These are phyloP conservation scores for Lamproptera curius DNA, from an alignment of 2,888 invertebrate genomes.

Conservation along the genomic window DNA sequence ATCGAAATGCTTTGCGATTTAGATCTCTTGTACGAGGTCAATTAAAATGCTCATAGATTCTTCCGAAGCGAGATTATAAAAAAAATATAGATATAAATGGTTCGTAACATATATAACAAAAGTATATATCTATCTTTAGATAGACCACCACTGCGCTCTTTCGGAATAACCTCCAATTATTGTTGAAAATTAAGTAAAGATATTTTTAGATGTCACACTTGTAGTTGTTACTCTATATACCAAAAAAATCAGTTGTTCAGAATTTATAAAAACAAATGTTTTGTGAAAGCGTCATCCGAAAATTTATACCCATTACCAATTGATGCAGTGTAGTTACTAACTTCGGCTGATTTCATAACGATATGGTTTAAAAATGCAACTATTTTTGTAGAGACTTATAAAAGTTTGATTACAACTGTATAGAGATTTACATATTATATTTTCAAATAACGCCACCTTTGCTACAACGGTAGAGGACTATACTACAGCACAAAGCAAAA, in stretches of 20 bases:
- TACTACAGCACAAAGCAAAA: constrained; percentile 52
- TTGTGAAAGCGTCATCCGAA: constrained; percentile 46
- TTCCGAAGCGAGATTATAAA: constrained; percentile 56
- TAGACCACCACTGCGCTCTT: constrained; percentile 51
- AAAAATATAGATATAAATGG: constrained; percentile 45
- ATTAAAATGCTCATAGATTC: constrained; percentile 51
- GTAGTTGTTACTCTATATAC: constrained; percentile 45
- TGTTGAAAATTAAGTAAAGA: constrained; percentile 48
- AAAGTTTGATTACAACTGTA: constrained; percentile 72
- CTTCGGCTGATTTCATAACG: constrained; percentile 48
- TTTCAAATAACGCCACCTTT: constrained; percentile 71
- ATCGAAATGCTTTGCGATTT: constrained; percentile 15
- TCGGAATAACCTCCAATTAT: constrained; percentile 52
- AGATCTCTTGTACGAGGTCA: constrained; percentile 27
- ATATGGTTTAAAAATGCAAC: constrained; percentile 67
- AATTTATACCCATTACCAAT: constrained; percentile 33
- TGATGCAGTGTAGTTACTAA: constrained; percentile 37
- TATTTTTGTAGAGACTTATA: constrained; percentile 76
- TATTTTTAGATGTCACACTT: constrained; percentile 73
- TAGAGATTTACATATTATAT: constrained; percentile 66
- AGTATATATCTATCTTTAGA: constrained; percentile 40
- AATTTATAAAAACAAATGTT: constrained; percentile 44
- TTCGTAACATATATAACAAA: constrained; percentile 31
- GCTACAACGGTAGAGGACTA: constrained; percentile 50
- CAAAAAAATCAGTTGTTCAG: constrained; percentile 43